Base-by-base conservation (phyloP, 2,888 invertebrate species). In the Agrilus biguttatus region DNA sequence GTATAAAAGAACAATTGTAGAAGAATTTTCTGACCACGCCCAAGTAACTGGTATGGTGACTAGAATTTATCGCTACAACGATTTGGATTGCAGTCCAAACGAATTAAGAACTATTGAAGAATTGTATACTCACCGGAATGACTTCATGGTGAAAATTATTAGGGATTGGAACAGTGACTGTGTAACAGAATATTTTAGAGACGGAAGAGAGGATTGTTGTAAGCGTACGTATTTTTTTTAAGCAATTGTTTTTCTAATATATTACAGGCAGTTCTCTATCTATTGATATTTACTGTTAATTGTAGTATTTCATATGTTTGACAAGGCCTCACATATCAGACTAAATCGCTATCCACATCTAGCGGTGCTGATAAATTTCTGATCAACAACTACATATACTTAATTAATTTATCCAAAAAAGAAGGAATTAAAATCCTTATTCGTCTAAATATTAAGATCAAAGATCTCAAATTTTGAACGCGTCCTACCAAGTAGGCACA, bases 1-100 rank as follows among this genome's bases (percentile, higher is more conserved):
- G 49, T 92, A 81, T 59, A 87, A 84, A 60, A 77, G 80, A 51
- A 76, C 81, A 0, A 68, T 83, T 34, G 68, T 86, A 7, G 85
- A 90, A 60, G 76, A 82, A 49, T 90, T 78, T 62, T 77, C 89
- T 0, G 81, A 83, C 0, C 90, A 89, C 54, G 72, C 77, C 0
- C 74, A 82, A 55, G 67, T 66, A 1, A 83, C 87, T 59, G 91
- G 90, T 0, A 66, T 87, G 33, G 68, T 81, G 0, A 73, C 77
- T 49, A 70, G 78, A 48, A 67, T 83, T 12, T 73, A 71, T 19
- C 64, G 71, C 45, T 83, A 70, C 51, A 65, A 69, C 0, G 79
- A 83, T 56, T 77, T 80, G 42, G 72, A 74, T 1, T 72, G 77
- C 21, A 59, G 58, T 0, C 46, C 48, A 12, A 64, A 53, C 7